Conservation (phyloP, 2,888 invertebrate species). For the Gonocerus acuteangulatus region DNA sequence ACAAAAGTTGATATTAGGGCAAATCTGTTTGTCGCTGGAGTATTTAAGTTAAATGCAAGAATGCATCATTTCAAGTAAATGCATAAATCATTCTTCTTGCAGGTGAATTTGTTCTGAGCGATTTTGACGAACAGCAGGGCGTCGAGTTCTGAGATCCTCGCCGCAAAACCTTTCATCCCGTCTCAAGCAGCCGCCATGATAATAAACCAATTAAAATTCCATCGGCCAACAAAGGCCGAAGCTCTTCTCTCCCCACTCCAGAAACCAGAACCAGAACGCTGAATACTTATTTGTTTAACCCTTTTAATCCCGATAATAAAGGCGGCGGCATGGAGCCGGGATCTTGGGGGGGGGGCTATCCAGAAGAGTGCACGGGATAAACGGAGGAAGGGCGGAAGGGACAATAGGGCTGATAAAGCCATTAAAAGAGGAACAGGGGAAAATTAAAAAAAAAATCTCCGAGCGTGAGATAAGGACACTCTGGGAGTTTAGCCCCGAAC, state of each 20-base stretch:
- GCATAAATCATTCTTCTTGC: too few relatives aligned
- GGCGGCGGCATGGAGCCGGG: neutral
- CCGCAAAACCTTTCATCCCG: too few relatives aligned
- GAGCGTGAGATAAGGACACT: constrained; percentile 1
- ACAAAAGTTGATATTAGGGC: too few relatives aligned
- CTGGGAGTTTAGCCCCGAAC: neutral
- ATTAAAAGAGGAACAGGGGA: constrained; percentile 8
- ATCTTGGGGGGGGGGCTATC: neutral
- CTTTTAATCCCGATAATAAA: neutral
- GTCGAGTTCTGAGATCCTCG: too few relatives aligned
- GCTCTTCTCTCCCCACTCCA: neutral
- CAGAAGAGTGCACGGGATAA: too few relatives aligned
- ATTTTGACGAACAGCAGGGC: too few relatives aligned
- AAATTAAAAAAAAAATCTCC: constrained; percentile 16
- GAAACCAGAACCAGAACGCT: neutral
- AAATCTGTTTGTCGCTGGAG: too few relatives aligned
- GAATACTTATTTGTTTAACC: constrained; percentile 15
- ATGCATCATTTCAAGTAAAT: too few relatives aligned
- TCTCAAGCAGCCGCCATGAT: neutral
- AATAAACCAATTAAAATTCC: constrained; percentile 20
- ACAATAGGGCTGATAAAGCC: constrained; percentile 7
- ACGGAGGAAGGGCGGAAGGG: neutral
- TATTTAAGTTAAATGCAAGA: too few relatives aligned
- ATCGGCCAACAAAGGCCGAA: too few relatives aligned
- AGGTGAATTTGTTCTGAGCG: too few relatives aligned